Conservation (phyloP, 2,113 vertebrate species). For the Rafetus swinhoei region DNA sequence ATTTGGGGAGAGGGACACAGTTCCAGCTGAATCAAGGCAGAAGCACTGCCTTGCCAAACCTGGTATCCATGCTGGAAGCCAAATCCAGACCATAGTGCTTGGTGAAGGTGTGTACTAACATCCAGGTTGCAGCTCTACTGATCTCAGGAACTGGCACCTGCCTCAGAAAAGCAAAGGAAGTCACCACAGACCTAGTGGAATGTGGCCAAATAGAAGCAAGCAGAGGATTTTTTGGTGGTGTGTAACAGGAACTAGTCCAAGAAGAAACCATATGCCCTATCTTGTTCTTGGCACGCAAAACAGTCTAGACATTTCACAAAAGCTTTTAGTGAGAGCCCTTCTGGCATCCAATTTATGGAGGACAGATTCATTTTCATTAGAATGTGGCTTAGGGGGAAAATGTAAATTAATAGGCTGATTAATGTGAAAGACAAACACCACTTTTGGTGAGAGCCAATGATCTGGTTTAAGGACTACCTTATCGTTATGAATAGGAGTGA, state of each 20-base stretch:
- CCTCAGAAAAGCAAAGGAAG: background rate
- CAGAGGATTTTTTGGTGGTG: background rate
- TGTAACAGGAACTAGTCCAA: background rate
- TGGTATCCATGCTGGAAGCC: background rate
- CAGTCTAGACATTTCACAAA: background rate
- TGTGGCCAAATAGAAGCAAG: background rate
- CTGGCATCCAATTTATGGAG: background rate
- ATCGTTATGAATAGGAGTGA: background rate
- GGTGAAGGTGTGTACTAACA: background rate
- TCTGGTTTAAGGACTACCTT: background rate
- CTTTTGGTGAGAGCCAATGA: background rate
- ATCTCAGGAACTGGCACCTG: background rate
- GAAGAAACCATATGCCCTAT: background rate
- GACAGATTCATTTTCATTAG: background rate
- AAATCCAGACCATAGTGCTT: background rate
- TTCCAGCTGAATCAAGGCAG: background rate
- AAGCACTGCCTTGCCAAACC: background rate
- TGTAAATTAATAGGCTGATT: background rate
- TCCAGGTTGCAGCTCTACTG: background rate
- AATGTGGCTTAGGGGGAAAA: background rate
- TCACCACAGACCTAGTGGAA: background rate
- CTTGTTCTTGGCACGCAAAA: background rate
- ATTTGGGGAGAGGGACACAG: background rate
- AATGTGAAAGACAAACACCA: background rate
- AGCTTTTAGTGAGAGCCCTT: background rate